Percentiles rank a stretch among this genome's conserved stretches.
phyloP scores from a whole-genome alignment of 2,113 vertebrate species.

The Thermophis baileyi region DNA sequence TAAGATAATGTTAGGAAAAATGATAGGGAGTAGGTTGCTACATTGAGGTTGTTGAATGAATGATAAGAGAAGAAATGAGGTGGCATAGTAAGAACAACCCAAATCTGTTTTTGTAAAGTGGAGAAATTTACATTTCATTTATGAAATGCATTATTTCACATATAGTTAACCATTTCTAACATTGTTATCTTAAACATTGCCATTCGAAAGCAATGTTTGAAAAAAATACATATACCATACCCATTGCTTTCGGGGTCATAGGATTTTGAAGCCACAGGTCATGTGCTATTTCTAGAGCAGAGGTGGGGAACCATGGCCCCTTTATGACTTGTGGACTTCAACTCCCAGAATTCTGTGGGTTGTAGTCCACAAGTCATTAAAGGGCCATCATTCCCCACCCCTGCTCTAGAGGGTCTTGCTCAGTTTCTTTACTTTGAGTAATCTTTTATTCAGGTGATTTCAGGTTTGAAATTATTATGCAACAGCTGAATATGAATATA shows the following conservation, averaged over 20 bases:
- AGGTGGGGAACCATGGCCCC: background rate
- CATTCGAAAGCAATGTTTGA: background rate
- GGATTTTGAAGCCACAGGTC: background rate
- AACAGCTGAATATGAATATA: background rate
- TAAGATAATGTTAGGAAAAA: background rate
- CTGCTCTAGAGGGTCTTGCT: background rate
- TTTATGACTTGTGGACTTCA: too few species aligned
- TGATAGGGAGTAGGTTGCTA: background rate
- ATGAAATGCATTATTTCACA: background rate
- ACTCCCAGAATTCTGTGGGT: background rate
- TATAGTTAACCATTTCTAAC: background rate
- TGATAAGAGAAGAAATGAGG: background rate
- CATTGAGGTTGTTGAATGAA: background rate
- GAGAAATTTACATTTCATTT: background rate
- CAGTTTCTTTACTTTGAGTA: background rate
- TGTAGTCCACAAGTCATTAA: background rate
- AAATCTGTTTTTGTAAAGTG: background rate
- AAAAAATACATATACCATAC: background rate
- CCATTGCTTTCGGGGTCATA: background rate
- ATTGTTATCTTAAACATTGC: background rate
- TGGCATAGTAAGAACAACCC: background rate
- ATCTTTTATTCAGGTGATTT: background rate
- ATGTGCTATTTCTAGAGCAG: background rate
- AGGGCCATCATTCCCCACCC: background rate
- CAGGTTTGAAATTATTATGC: background rate